A percentile compares a stretch with the other conserved stretches of the same genome.
phyloP scores from a whole-genome alignment of 2,888 invertebrate genomes.

The Orthosia gothica region DNA sequence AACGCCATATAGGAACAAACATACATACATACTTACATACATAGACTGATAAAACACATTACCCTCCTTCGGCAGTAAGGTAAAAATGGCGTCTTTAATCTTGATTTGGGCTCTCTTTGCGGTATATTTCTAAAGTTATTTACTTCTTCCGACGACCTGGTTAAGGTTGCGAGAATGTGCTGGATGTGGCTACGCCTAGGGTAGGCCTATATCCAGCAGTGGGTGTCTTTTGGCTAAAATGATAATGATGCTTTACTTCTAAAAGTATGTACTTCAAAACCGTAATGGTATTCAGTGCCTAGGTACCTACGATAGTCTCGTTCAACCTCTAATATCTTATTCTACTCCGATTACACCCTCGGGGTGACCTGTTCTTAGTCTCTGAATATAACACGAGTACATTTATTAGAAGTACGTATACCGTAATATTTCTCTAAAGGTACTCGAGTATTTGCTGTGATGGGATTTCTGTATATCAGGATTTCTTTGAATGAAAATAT shows the following conservation, averaged over 20 bases:
- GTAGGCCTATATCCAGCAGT: too few species aligned
- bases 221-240: too few species aligned
- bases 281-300: neutral
- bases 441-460: neutral
- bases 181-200: too few species aligned
- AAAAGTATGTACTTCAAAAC: neutral
- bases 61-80: too few species aligned
- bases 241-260: too few species aligned
- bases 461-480: neutral
- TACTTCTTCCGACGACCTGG: neutral
- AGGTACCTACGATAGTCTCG: neutral
- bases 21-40: too few species aligned
- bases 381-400: slow-evolving; percentile 3
- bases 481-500: slow-evolving; percentile 1
- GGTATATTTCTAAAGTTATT: neutral
- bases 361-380: slow-evolving; percentile 13
- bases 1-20: too few species aligned
- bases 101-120: too few species aligned
- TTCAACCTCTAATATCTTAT: slow-evolving; percentile 1
- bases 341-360: slow-evolving; percentile 17
- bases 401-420: slow-evolving; percentile 3
- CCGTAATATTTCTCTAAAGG: slow-evolving; percentile 12
- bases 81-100: too few species aligned
- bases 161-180: too few species aligned
- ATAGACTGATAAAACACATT: too few species aligned